Conservation (phyloP, 2,113 vertebrate species). For the Apaloderma vittatum region DNA sequence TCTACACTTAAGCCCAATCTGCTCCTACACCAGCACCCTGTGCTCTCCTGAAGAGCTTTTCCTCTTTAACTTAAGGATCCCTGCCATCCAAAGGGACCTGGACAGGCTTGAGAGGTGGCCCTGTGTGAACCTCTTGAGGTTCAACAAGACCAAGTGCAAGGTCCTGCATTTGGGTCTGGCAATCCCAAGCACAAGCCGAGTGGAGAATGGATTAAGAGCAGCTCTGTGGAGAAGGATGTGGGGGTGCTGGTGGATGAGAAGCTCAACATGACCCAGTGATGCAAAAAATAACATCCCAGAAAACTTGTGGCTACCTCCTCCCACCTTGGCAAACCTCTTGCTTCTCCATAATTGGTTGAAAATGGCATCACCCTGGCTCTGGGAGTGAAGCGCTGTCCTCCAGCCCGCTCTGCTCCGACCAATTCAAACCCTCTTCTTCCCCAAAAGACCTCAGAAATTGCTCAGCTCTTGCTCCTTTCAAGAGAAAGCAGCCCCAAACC, state of each 20-base stretch:
- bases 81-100: no score
- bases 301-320: accelerated
- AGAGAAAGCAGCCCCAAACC: background rate
- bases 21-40: background rate
- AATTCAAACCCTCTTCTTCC: background rate
- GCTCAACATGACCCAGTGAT: no score
- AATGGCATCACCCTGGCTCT: background rate
- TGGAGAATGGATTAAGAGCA: no score
- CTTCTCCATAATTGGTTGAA: background rate
- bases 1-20: background rate
- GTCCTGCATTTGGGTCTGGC: no score
- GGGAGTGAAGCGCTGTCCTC: background rate
- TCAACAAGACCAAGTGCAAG: no score
- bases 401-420: background rate
- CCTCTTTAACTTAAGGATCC: background rate
- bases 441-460: background rate
- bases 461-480: background rate
- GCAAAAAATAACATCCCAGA: background rate
- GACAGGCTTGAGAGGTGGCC: no score
- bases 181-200: no score
- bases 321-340: background rate
- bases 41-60: background rate
- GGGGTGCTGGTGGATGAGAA: no score
- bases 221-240: no score
- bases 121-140: no score